Evolutionary conservation across 1,140 invertebrate species (phyloP), one percentile per base, ranked within the genome.

Genomic region (Saccostrea glomerata): DNA sequence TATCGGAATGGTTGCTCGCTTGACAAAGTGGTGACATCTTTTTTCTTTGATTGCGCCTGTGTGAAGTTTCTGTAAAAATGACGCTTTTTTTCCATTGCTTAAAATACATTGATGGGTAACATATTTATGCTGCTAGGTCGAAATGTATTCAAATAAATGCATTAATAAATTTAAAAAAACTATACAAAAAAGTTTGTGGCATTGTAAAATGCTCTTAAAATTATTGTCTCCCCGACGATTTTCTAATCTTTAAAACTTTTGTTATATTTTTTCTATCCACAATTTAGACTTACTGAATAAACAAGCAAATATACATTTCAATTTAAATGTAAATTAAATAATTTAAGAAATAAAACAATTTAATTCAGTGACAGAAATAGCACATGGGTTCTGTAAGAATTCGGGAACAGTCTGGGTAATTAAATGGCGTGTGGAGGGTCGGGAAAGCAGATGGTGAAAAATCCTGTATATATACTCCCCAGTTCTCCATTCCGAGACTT

Each of bases 321-420:
- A 77, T 77, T 77, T 77, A 77, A 77, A 36, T 77, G 12, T 77
- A 77, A 77, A 77, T 77, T 63, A 63, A 63, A 63, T 63, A 63
- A 63, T 63, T 63, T 20, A 20, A 0, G 25, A 36, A 77, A 77
- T 36, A 77, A 77, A 63, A 77, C 30, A 77, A 77, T 77, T 36
- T 36, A 30, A 77, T 77, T 77, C 25, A 77, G 25, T 13, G 15
- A 36, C 30, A 77, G 25, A 30, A 77, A 15, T 30, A 77, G 25
- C 11, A 30, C 2, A 15, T 17, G 70, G 15, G 70, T 77, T 15
- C 23, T 30, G 23, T 77, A 30, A 30, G 70, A 36, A 25, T 36
- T 12, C 11, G 25, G 25, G 30, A 2, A 13, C 11, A 17, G 70
- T 25, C 30, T 77, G 25, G 25, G 70, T 77, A 13, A 30, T 36